phyloP scores from a whole-genome alignment of 2,113 vertebrate species.

The Alethe castanea region DNA sequence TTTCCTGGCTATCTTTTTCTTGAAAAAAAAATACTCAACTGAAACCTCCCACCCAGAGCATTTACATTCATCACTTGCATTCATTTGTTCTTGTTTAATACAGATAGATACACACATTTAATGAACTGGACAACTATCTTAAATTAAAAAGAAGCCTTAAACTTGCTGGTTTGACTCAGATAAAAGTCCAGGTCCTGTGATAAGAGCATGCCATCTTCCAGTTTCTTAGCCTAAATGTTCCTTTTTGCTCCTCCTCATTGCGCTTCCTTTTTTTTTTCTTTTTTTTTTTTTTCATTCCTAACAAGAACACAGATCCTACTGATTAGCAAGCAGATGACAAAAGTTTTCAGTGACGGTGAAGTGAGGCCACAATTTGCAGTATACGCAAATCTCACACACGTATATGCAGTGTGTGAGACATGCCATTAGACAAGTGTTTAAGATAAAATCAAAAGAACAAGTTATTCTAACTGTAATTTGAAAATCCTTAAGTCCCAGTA shows the following conservation, averaged over 20 bases:
- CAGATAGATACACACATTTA: background rate
- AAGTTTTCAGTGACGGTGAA: background rate
- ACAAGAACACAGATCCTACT: background rate
- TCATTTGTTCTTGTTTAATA: background rate
- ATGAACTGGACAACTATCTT: background rate
- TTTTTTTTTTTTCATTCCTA: background rate
- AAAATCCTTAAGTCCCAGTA: background rate
- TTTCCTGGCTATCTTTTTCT: background rate
- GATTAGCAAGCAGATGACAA: background rate
- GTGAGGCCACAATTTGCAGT: background rate
- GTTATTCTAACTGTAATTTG: background rate
- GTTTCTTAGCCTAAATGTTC: background rate
- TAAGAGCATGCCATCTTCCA: background rate
- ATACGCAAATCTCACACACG: no score
- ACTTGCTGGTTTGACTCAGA: background rate
- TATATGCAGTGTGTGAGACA: no score
- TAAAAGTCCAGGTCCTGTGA: background rate
- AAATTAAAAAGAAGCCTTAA: background rate
- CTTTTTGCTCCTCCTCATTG: background rate
- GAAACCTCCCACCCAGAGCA: background rate
- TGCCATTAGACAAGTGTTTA: background rate
- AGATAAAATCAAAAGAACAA: background rate
- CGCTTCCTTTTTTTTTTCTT: background rate
- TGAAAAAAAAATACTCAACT: background rate
- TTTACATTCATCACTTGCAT: background rate